Evolutionary conservation across 2,113 vertebrate species (phyloP).

Genomic region (Polypterus senegalus): DNA sequence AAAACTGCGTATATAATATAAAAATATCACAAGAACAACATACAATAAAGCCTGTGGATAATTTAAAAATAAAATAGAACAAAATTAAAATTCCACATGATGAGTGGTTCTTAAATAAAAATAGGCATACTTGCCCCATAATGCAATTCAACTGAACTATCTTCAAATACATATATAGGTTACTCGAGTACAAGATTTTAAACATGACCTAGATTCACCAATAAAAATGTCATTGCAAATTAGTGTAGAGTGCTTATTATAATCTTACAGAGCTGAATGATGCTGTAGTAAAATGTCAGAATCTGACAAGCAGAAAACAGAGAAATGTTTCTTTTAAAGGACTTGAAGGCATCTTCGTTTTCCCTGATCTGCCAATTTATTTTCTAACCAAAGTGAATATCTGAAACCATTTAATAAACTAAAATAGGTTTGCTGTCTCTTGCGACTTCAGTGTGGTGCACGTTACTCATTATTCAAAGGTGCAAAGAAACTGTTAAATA

Average conservation of each 20-base stretch:
- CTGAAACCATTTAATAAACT: slow-evolving; percentile 1
- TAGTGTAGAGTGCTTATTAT: slow-evolving; percentile 49
- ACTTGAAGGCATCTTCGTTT: slow-evolving; percentile 30
- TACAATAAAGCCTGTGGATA: no score
- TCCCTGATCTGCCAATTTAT: slow-evolving; percentile 23
- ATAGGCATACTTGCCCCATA: no score
- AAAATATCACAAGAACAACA: no score
- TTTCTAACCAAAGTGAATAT: not conserved
- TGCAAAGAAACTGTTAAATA: no score
- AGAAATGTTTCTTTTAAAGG: slow-evolving; percentile 54
- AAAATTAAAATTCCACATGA: no score
- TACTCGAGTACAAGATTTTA: slow-evolving; percentile 40
- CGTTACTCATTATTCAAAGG: slow-evolving; percentile 5
- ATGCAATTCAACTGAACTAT: no score
- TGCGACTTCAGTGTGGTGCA: slow-evolving; percentile 24
- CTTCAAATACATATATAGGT: no score
- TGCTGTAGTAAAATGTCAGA: slow-evolving; percentile 27
- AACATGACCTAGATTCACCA: slow-evolving; percentile 75
- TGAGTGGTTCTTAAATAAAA: no score
- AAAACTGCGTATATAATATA: no score
- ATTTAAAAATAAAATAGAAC: no score
- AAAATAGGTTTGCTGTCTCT: slow-evolving; percentile 29
- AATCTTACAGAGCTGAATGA: slow-evolving; percentile 54
- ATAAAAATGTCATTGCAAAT: slow-evolving; percentile 65
- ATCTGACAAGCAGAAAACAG: slow-evolving; percentile 62